Conservation (phyloP, 2,113 vertebrate species). For the Mellivora capensis region DNA sequence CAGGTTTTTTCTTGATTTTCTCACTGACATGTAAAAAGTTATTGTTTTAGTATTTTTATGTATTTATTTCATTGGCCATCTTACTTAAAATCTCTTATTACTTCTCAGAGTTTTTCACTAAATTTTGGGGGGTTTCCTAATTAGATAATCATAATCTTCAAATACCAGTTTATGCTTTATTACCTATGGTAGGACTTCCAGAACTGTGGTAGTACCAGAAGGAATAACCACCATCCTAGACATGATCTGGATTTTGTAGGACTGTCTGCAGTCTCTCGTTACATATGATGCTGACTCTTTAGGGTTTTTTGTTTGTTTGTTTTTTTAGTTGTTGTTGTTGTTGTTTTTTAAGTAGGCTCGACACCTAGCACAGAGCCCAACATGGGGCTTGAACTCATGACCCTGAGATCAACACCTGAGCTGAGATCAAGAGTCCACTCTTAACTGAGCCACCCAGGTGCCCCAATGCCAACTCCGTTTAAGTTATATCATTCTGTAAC, state of each 20-base stretch:
- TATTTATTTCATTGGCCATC: background rate
- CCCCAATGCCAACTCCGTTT: background rate
- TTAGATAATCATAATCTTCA: background rate
- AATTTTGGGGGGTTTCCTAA: background rate
- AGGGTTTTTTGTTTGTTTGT: background rate
- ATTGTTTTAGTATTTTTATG: background rate
- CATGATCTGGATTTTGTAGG: background rate
- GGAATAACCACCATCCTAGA: background rate
- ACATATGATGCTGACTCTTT: background rate
- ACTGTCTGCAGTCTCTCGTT: background rate
- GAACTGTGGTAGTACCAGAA: background rate
- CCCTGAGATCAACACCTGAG: background rate
- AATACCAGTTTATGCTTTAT: background rate
- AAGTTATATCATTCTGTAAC: background rate
- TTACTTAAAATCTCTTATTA: constrained; percentile 18
- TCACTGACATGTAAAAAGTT: background rate
- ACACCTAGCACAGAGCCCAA: background rate
- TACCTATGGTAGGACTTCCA: background rate
- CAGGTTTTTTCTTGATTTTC: background rate
- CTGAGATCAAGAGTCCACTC: background rate
- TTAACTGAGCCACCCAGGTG: background rate
- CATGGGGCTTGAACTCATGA: background rate
- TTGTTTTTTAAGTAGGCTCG: background rate
- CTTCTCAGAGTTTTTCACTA: background rate
- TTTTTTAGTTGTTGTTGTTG: background rate